A percentile compares a stretch with the other conserved stretches of the same genome.
These are phyloP conservation scores for Agrotis clavis DNA, from an alignment of 2,888 invertebrate species.

Conservation along the genomic window DNA sequence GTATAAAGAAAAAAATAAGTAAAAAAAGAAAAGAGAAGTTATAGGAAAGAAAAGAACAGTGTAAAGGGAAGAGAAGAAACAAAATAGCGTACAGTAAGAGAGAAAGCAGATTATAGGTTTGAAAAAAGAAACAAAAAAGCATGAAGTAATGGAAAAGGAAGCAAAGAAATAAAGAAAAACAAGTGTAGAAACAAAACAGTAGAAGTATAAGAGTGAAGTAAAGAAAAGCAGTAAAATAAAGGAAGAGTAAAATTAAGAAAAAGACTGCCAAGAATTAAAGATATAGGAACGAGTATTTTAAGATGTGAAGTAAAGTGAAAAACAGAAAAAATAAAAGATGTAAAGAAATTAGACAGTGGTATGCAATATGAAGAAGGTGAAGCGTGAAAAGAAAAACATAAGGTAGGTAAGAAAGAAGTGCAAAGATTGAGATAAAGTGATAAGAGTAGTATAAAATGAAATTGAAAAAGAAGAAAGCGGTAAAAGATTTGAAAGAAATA, in stretches of 20 bases:
- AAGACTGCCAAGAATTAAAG: not conserved
- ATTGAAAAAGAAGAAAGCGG: not conserved
- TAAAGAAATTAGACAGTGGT: not conserved
- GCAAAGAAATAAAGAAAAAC: not conserved
- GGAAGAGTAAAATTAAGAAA: not conserved
- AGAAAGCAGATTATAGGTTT: too few relatives aligned
- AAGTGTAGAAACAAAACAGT: not conserved
- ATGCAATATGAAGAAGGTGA: not conserved
- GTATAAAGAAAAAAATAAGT: conserved; percentile 21
- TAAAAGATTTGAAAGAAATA: not conserved
- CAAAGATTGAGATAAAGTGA: not conserved
- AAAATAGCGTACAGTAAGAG: not conserved
- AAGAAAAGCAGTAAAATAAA: conserved; percentile 1
- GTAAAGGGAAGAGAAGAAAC: conserved; percentile 8
- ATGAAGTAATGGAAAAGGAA: not conserved
- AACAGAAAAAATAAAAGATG: not conserved
- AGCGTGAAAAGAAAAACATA: conserved; percentile 3
- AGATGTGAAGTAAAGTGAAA: not conserved
- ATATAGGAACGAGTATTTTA: not conserved
- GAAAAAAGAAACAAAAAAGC: not conserved
- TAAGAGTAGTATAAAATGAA: not conserved
- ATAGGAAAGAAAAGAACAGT: conserved; percentile 7
- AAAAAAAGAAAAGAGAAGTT: not conserved
- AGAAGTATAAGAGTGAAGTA: not conserved
- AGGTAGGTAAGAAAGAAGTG: not conserved